phyloP scores from a whole-genome alignment of 2,113 vertebrate genomes.

The Mesitornis unicolor region DNA sequence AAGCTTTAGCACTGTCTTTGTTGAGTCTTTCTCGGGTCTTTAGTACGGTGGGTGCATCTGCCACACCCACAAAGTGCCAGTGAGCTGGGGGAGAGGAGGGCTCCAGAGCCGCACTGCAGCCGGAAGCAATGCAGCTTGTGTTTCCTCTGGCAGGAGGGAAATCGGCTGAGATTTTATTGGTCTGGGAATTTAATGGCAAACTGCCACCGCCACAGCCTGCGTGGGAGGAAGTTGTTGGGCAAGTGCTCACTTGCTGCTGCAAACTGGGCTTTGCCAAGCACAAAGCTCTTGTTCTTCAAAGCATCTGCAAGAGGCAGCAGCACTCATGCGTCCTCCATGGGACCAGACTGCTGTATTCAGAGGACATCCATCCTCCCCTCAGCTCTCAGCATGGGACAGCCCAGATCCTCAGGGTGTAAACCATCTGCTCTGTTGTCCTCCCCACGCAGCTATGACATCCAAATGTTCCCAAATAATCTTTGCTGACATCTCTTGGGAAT shows the following conservation, averaged over 20 bases:
- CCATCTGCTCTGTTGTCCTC: fast-evolving
- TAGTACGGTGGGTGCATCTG: too few relatives aligned
- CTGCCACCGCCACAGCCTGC: neutral
- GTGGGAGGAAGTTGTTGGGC: neutral
- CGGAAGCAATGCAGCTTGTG: neutral
- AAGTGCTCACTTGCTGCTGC: fast-evolving
- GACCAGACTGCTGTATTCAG: neutral
- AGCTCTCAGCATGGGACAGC: neutral
- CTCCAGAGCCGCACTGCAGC: neutral
- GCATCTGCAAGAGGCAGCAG: neutral
- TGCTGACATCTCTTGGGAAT: neutral
- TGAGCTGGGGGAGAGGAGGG: neutral
- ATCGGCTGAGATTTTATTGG: neutral
- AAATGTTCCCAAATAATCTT: neutral
- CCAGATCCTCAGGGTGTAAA: neutral
- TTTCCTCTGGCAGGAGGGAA: neutral
- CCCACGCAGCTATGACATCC: neutral
- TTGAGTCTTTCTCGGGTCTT: too few relatives aligned
- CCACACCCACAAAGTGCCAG: too few relatives aligned
- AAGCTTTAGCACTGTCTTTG: too few relatives aligned
- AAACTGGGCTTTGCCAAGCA: neutral
- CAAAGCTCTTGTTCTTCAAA: neutral
- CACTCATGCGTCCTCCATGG: neutral
- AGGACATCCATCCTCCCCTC: neutral
- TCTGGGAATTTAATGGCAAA: neutral